phyloP scores from a whole-genome alignment of 2,113 vertebrate genomes.

The Casuarius casuarius region DNA sequence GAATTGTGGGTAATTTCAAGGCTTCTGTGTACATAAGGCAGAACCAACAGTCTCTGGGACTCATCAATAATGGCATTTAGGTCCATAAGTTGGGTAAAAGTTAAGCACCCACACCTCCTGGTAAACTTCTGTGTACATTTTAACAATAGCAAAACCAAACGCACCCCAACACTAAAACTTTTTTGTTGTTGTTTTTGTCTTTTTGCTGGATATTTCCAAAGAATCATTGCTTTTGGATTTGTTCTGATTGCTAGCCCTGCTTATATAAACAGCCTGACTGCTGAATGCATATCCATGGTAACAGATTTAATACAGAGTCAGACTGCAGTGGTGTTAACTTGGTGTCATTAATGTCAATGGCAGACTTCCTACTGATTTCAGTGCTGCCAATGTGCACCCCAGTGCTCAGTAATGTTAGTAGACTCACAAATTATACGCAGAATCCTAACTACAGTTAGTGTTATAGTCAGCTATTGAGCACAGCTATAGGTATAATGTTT shows the following conservation, averaged over 20 bases:
- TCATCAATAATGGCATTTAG: background rate
- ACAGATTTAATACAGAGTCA: slow-evolving; percentile 7
- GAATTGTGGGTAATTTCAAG: background rate
- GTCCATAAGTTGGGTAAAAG: background rate
- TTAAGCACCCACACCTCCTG: background rate
- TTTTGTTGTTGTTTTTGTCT: background rate
- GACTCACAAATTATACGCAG: background rate
- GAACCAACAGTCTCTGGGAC: background rate
- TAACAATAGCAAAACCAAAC: background rate
- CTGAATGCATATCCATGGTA: slow-evolving; percentile 5
- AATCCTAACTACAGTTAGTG: background rate
- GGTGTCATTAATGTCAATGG: background rate
- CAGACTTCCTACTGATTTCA: background rate
- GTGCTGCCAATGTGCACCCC: background rate
- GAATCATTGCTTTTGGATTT: background rate
- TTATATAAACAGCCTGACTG: background rate
- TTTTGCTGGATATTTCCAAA: background rate
- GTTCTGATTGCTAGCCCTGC: background rate
- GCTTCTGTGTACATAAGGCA: background rate
- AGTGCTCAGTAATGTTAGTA: background rate
- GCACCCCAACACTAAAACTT: background rate
- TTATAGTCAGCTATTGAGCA: background rate
- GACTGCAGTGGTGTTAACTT: background rate
- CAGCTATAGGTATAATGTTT: background rate
- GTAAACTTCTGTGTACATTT: background rate